Conservation (phyloP, 2,797 vertebrate species). For the Meda fulgida region DNA sequence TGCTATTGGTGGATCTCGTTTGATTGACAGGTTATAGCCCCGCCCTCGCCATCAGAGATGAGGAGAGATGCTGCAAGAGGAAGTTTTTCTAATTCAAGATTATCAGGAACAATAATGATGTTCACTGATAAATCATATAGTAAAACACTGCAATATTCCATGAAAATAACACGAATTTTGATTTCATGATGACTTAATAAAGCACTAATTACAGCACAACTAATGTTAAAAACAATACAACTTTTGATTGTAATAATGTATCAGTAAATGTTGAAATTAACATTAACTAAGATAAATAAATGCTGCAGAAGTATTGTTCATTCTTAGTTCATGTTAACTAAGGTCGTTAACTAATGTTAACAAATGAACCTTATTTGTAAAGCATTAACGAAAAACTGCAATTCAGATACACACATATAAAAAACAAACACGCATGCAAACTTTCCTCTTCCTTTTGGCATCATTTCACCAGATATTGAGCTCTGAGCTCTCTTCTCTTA, state of each 20-base stretch:
- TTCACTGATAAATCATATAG: background rate
- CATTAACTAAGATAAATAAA: too few relatives aligned
- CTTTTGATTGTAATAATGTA: too few relatives aligned
- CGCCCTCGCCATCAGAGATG: too few relatives aligned
- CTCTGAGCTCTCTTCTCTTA: constrained; percentile 20
- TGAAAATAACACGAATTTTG: background rate
- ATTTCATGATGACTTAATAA: background rate
- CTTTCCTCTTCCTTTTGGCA: background rate
- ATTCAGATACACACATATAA: background rate
- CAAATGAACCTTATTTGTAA: too few relatives aligned
- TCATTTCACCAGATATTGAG: constrained; percentile 38
- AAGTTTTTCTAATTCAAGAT: background rate
- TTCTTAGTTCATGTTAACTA: too few relatives aligned
- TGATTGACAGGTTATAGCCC: background rate
- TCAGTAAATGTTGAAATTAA: too few relatives aligned
- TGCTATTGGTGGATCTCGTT: background rate
- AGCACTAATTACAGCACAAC: background rate
- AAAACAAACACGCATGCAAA: background rate
- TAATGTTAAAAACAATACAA: too few relatives aligned
- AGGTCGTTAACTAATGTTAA: too few relatives aligned
- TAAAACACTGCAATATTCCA: background rate
- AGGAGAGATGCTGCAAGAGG: too few relatives aligned
- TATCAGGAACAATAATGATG: background rate
- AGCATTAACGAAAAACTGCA: background rate
- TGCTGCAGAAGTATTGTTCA: too few relatives aligned